Conservation (phyloP, 2,113 vertebrate species). For the Polypterus bichir region DNA sequence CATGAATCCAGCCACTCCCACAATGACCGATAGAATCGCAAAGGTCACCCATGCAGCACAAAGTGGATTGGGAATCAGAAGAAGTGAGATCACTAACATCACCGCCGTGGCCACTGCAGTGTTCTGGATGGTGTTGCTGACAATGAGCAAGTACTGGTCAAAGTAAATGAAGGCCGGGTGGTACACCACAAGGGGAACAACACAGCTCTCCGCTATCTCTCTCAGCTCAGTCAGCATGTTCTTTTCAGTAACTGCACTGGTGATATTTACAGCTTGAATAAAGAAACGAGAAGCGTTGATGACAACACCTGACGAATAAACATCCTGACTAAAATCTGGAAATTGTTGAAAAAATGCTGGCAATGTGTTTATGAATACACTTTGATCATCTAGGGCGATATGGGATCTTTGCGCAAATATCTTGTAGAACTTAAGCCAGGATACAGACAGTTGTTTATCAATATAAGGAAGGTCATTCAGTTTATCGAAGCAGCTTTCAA, state of each 20-base stretch:
- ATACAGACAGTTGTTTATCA: constrained; percentile 24
- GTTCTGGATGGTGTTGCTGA: constrained; percentile 27
- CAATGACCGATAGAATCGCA: constrained; percentile 36
- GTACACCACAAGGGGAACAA: constrained; percentile 29
- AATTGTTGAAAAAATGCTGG: constrained; percentile 11
- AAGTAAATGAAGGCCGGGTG: constrained; percentile 31
- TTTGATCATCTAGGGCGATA: constrained; percentile 19
- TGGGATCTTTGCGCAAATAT: constrained; percentile 14
- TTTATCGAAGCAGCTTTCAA: constrained; percentile 20
- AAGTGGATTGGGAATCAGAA: constrained; percentile 33
- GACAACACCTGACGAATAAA: constrained; percentile 21
- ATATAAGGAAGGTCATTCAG: constrained; percentile 27
- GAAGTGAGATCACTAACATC: constrained; percentile 24
- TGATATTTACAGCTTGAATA: constrained; percentile 32
- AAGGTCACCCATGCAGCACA: constrained; percentile 35
- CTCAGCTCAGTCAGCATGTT: constrained; percentile 31
- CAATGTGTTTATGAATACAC: constrained; percentile 25
- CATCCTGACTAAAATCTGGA: constrained; percentile 26
- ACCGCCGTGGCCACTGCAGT: constrained; percentile 21
- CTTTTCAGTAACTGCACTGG: constrained; percentile 22
- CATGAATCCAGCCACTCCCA: constrained; percentile 38
- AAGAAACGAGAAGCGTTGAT: constrained; percentile 33
- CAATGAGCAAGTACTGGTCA: constrained; percentile 29
- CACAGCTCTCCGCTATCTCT: constrained; percentile 21
- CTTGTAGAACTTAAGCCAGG: constrained; percentile 30